Conservation (phyloP, 2,113 vertebrate genomes). For the Clupea harengus region DNA sequence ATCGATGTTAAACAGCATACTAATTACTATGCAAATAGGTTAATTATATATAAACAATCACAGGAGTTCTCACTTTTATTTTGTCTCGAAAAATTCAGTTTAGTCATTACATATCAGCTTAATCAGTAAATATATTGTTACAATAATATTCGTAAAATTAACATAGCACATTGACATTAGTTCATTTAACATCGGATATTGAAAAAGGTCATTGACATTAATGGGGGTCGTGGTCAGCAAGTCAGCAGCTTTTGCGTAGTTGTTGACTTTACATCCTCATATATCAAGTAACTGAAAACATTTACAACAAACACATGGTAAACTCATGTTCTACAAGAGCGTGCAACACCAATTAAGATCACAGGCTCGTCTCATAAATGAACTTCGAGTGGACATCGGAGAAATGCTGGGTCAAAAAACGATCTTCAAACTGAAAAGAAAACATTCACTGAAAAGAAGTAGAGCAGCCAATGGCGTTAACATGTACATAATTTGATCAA, state of each 20-base stretch:
- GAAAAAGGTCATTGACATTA: neutral
- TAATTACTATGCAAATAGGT: conserved; percentile 8
- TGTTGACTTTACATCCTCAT: neutral
- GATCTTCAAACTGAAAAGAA: neutral
- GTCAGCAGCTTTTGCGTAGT: neutral
- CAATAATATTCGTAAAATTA: neutral
- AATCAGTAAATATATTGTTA: neutral
- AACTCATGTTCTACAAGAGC: neutral
- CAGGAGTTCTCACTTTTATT: neutral
- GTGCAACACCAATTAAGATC: neutral
- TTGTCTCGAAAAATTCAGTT: neutral
- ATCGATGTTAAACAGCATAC: neutral
- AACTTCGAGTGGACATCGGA: neutral
- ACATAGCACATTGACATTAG: neutral
- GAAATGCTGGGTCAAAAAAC: neutral
- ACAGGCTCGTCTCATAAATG: neutral
- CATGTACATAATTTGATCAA: neutral
- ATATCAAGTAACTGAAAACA: neutral
- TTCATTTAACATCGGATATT: neutral
- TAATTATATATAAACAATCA: neutral
- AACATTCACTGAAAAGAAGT: neutral
- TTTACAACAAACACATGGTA: neutral
- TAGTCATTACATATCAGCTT: neutral
- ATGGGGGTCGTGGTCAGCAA: neutral
- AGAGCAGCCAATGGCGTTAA: neutral